Evolutionary conservation across 2,888 invertebrate species (phyloP), one percentile per base, ranked within the genome.

Genomic region (Lysandra bellargus): DNA sequence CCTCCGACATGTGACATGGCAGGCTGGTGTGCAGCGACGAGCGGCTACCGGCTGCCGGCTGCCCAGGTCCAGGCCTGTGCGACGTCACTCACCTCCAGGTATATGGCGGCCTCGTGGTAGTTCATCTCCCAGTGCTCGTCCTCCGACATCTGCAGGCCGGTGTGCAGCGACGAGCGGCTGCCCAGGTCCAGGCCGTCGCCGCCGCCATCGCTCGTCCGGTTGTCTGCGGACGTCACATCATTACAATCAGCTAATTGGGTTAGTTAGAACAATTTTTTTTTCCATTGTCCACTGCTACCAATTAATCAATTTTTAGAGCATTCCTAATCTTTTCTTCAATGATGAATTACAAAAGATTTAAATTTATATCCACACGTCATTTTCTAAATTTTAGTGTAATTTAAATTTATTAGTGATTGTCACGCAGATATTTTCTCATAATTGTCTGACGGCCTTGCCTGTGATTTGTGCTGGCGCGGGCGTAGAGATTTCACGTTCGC

Each of bases 101-200:
- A 98, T 85, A 98, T 98, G 78, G 98, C 97, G 23, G 98, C 98
- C 87, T 98, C 98, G 86, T 98, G 97, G 88, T 98, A 98, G 90
- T 98, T 98, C 96, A 98, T 97, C 90, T 97, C 97, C 98, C 98
- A 98, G 83, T 97, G 96, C 85, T 96, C 96, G 80, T 95, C 95
- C 79, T 95, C 95, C 0, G 93, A 91, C 89, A 94, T 92, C 84
- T 92, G 92, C 78, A 93, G 89, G 14, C 95, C 95, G 17, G 91
- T 94, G 88, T 95, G 95, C 37, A 96, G 93, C 7, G 96, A 96
- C 73, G 96, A 96, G 73, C 96, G 90, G 88, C 96, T 96, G 79
- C 96, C 96, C 95, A 96, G 95, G 89, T 96, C 96, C 85, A 96
- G 92, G 49, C 95, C 80, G 83, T 92, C 93, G 23, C 92, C 93